These are phyloP conservation scores for Leptodactylus fallax DNA, from an alignment of 2,797 vertebrate genomes.

Conservation along the genomic window DNA sequence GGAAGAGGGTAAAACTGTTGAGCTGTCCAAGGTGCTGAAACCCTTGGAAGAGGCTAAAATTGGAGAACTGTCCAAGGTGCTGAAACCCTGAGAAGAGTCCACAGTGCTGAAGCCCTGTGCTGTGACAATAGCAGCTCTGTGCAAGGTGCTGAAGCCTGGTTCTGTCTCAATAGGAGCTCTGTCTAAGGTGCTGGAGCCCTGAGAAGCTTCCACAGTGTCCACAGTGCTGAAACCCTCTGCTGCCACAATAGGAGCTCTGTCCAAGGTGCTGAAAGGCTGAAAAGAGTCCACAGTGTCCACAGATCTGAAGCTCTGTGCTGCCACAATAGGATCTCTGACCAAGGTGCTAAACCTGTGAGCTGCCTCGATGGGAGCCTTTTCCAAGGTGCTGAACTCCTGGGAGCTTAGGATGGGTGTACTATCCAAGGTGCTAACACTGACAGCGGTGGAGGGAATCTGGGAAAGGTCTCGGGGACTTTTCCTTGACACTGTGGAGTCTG, in stretches of 20 bases:
- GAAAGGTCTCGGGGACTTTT: neutral
- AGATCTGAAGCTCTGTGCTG: neutral
- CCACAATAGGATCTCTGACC: neutral
- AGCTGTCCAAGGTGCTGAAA: constrained; percentile 2
- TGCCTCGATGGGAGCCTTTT: neutral
- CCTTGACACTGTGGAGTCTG: neutral
- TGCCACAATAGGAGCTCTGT: neutral
- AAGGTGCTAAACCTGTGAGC: neutral
- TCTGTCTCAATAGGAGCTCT: neutral
- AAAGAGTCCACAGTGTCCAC: neutral
- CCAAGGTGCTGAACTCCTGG: too few species aligned
- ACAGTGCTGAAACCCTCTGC: neutral
- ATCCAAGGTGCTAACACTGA: constrained; percentile 13
- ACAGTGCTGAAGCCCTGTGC: neutral
- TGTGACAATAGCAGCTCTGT: neutral
- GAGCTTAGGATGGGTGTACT: neutral
- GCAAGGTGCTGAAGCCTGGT: neutral
- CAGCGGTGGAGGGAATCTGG: constrained; percentile 14
- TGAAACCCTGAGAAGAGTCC: neutral
- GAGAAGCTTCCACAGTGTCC: constrained; percentile 4
- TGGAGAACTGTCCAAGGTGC: neutral
- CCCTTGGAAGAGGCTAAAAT: neutral
- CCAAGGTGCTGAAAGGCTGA: neutral
- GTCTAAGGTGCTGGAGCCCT: neutral
- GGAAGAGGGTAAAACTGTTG: neutral